Evolutionary conservation across 2,113 vertebrate species (phyloP).

Genomic region (Dissostichus mawsoni): DNA sequence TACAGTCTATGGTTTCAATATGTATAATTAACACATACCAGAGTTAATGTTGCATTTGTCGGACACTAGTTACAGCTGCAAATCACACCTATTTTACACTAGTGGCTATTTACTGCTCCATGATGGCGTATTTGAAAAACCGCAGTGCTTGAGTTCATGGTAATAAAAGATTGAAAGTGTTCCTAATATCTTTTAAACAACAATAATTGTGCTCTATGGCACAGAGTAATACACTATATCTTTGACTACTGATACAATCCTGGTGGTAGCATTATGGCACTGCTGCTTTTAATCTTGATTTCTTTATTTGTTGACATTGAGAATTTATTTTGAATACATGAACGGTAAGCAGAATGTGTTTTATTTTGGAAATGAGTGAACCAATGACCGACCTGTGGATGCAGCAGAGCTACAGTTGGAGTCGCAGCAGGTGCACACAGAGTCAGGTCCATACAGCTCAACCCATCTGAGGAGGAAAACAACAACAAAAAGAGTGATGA

Average conservation of each 20-base stretch:
- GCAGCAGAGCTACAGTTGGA: constrained; percentile 66
- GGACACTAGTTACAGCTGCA: too few relatives aligned
- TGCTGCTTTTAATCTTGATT: background rate
- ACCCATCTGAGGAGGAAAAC: constrained; percentile 73
- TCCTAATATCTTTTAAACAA: too few relatives aligned
- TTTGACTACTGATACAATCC: background rate
- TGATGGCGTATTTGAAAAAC: too few relatives aligned
- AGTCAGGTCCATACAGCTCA: constrained; percentile 71
- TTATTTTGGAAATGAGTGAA: background rate
- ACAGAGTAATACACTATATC: background rate
- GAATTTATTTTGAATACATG: too few relatives aligned
- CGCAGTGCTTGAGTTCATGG: too few relatives aligned
- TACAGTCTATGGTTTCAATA: too few relatives aligned
- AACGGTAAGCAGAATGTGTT: background rate
- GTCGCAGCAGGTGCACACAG: constrained; percentile 78
- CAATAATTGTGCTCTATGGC: background rate
- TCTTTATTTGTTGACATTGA: background rate
- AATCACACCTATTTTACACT: too few relatives aligned
- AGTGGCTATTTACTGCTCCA: too few relatives aligned
- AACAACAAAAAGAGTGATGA: background rate
- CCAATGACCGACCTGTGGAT: constrained; percentile 53
- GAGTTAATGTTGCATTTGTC: too few relatives aligned
- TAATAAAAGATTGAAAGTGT: too few relatives aligned
- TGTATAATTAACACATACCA: too few relatives aligned
- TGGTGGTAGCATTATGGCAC: background rate